Evolutionary conservation across 1,140 invertebrate species (phyloP).

Genomic region (Solen grandis): DNA sequence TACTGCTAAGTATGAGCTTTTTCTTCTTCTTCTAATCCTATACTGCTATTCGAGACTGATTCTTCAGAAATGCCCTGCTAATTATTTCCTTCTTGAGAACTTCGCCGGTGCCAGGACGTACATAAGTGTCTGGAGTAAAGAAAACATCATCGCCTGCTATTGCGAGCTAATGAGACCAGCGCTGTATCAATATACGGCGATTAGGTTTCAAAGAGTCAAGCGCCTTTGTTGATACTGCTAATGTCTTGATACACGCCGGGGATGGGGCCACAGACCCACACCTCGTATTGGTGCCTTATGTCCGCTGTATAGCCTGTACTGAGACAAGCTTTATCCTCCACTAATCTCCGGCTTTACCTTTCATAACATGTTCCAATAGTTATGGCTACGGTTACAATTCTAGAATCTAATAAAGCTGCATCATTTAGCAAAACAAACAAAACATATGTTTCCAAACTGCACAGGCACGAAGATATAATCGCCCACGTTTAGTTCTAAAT

Average conservation of each 20-base stretch:
- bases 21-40: no score
- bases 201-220: constrained; percentile 37
- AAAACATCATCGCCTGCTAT: constrained; percentile 38
- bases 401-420: neutral
- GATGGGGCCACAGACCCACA: constrained; percentile 10
- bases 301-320: no score
- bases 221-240: constrained; percentile 34
- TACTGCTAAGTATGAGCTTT: no score
- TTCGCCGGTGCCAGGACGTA: neutral
- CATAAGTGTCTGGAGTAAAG: constrained; percentile 34
- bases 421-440: neutral
- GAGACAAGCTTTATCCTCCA: no score
- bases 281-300: no score
- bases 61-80: no score
- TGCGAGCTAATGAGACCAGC: constrained; percentile 2
- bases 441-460: neutral
- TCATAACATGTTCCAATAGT: constrained; percentile 15
- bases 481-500: neutral
- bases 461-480: neutral
- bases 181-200: constrained; percentile 24
- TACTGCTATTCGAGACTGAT: no score
- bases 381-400: neutral
- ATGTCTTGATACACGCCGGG: constrained; percentile 20
- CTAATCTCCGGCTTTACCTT: neutral
- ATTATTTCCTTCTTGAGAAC: neutral